These are phyloP conservation scores for Varanus komodoensis DNA, from an alignment of 2,113 vertebrate species.

Conservation along the genomic window DNA sequence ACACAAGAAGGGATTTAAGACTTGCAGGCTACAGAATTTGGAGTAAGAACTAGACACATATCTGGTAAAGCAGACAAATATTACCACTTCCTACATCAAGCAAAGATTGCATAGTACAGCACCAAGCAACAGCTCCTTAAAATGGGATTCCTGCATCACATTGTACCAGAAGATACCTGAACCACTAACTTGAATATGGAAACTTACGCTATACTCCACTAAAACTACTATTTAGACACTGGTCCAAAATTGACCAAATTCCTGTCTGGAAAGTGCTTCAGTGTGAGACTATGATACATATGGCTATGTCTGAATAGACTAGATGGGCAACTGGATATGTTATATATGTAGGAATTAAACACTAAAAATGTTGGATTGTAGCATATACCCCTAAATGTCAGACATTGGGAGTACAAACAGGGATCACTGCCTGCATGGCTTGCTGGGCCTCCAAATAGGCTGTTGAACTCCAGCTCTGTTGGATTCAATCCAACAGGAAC, in stretches of 20 bases:
- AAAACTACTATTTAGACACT: not conserved
- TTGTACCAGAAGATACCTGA: not conserved
- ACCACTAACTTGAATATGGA: not conserved
- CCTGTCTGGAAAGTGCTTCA: not conserved
- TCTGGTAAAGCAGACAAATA: not conserved
- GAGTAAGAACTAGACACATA: not conserved
- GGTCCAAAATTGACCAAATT: not conserved
- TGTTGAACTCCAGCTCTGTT: too few relatives aligned
- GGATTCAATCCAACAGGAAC: too few relatives aligned
- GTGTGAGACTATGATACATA: not conserved
- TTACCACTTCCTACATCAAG: not conserved
- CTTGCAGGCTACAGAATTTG: too few relatives aligned
- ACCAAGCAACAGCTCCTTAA: not conserved
- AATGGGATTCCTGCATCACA: not conserved
- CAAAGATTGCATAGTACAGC: not conserved
- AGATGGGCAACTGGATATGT: too few relatives aligned
- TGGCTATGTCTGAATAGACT: too few relatives aligned
- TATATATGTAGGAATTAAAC: not conserved
- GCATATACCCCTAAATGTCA: too few relatives aligned
- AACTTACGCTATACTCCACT: not conserved
- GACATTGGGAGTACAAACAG: too few relatives aligned
- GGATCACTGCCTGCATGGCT: too few relatives aligned
- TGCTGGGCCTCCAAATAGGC: too few relatives aligned
- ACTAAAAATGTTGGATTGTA: not conserved
- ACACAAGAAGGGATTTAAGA: not conserved